Percentiles rank a stretch among this genome's conserved stretches.
Evolutionary conservation across 1,140 invertebrate genomes (phyloP).

Genomic region (Drosophila tristis): DNA sequence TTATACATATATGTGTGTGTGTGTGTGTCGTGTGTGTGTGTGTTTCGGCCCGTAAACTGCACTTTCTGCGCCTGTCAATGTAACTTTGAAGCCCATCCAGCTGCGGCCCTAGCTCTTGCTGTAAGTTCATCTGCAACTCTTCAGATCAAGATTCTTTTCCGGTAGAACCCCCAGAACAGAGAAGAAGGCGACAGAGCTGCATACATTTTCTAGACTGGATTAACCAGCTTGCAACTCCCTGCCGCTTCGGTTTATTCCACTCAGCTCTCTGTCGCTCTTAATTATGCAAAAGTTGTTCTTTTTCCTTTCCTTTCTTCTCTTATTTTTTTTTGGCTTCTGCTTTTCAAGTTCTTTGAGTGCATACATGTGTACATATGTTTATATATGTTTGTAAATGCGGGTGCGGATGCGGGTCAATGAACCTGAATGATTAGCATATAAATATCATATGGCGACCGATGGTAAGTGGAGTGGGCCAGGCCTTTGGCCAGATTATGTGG

Average conservation of each 20-base stretch:
- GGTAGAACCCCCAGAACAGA: background rate
- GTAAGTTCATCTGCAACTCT: too few relatives aligned
- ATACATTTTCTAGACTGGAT: constrained; percentile 50
- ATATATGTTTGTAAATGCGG: constrained; percentile 12
- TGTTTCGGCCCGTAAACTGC: too few relatives aligned
- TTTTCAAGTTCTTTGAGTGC: constrained; percentile 20
- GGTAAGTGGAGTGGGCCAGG: too few relatives aligned
- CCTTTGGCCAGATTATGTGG: too few relatives aligned
- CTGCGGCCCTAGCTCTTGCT: too few relatives aligned
- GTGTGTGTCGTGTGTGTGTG: too few relatives aligned
- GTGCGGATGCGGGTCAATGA: constrained; percentile 44
- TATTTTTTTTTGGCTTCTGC: constrained; percentile 5
- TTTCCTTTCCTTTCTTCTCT: background rate
- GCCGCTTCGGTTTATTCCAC: constrained; percentile 42
- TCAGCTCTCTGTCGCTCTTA: constrained; percentile 15
- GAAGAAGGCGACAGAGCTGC: constrained; percentile 4
- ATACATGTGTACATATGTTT: constrained; percentile 4
- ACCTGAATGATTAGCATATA: constrained; percentile 43
- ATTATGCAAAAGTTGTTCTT: constrained; percentile 46
- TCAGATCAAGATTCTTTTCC: background rate
- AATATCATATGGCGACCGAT: background rate
- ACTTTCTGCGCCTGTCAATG: too few relatives aligned
- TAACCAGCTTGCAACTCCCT: constrained; percentile 54
- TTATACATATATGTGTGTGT: too few relatives aligned
- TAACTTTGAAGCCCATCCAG: too few relatives aligned